Evolutionary conservation across 2,888 invertebrate species (phyloP), one percentile per base, ranked within the genome.

Genomic region (Dasypolia templi): DNA sequence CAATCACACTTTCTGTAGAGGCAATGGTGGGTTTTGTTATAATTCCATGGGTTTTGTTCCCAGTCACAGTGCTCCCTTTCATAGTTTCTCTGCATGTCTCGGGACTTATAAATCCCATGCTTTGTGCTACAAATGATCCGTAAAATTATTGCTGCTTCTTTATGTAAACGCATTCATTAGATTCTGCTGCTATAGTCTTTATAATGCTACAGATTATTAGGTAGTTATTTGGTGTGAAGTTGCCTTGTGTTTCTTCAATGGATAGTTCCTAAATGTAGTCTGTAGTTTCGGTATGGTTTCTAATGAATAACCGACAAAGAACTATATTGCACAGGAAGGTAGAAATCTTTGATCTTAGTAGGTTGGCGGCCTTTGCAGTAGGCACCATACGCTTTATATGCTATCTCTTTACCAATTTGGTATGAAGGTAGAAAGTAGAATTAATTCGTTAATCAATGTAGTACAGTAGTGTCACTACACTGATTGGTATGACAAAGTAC

Each of bases 81-180:
- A 86, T 79, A 74, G 72, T 72, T 72, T 86, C 87, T 81, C 84
- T 81, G 84, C 84, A 84, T 85, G 87, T 84, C 86, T 87, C 81
- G 72, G 39, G 63, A 64, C 68, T 77, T 79, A 73, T 89, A 89
- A 91, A 89, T 76, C 84, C 85, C 71, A 65, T 70, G 80, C 83
- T 90, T 93, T 94, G 91, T 93, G 82, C 75, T 75, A 76, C 87
- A 92, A 95, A 94, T 93, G 91, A 91, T 89, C 92, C 92, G 90
- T 92, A 90, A 94, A 95, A 94, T 94, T 89, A 91, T 89, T 85
- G 89, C 92, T 91, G 90, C 93, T 91, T 87, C 86, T 90, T 87
- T 88, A 89, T 84, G 79, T 70, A 77, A 72, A 80, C 9, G 80
- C 65, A 58, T 82, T 75, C 73, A 77, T 71, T 51, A 19, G n/a